These are phyloP conservation scores for Drosophila phalerata DNA, from an alignment of 2,888 invertebrate species.

Conservation along the genomic window DNA sequence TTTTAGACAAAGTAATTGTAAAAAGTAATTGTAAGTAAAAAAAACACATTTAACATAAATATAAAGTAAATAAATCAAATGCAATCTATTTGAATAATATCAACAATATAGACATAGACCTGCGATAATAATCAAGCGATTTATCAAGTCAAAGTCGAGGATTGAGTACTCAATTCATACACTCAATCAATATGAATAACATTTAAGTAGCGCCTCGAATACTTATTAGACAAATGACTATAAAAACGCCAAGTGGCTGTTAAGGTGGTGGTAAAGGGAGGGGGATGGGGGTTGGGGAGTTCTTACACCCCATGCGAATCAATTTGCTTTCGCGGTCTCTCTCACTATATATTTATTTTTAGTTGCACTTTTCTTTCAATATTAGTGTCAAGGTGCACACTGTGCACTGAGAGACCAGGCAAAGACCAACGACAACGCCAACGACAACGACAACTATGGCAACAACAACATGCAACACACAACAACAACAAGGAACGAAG, in stretches of 20 bases:
- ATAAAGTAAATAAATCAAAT: neutral
- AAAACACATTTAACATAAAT: neutral
- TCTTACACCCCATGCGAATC: slow-evolving; percentile 39
- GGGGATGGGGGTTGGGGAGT: slow-evolving; percentile 7
- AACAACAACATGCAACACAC: slow-evolving; percentile 15
- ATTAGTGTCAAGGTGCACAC: slow-evolving; percentile 80
- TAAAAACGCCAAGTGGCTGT: slow-evolving; percentile 56
- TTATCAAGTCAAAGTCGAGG: slow-evolving; percentile 18
- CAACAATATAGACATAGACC: neutral
- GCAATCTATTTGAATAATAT: neutral
- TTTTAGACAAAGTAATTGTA: neutral
- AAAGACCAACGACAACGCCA: slow-evolving; percentile 39
- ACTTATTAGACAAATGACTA: slow-evolving; percentile 37
- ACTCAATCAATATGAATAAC: slow-evolving; percentile 30
- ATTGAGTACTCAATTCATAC: slow-evolving; percentile 12
- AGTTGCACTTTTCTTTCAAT: slow-evolving; percentile 67
- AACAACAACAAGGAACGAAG: slow-evolving; percentile 38
- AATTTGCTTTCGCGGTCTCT: slow-evolving; percentile 61
- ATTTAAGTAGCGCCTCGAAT: slow-evolving; percentile 24
- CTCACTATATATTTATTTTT: slow-evolving; percentile 66
- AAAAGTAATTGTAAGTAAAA: no score
- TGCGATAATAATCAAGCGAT: slow-evolving; percentile 14
- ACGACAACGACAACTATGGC: slow-evolving; percentile 30
- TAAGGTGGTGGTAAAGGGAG: neutral
- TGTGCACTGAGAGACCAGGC: slow-evolving; percentile 51